Percentiles rank a stretch among this genome's conserved stretches.
Evolutionary conservation across 1,140 invertebrate genomes (phyloP).

Genomic region (Globodera ellingtonae): DNA sequence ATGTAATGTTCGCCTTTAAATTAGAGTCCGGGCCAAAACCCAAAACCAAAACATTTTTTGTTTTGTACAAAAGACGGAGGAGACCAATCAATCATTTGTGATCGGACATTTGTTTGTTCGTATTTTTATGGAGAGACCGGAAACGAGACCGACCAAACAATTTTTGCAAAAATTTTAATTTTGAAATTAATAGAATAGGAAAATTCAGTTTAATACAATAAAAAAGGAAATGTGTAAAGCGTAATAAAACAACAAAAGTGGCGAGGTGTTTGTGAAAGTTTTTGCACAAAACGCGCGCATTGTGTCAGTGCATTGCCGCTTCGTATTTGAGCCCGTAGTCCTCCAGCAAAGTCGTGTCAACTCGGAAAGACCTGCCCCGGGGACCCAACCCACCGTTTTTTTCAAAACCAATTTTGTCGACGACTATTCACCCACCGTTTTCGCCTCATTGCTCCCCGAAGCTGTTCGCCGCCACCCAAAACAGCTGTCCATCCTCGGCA

Average conservation of each 20-base stretch:
- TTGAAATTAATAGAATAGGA: neutral
- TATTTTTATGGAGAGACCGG: too few relatives aligned
- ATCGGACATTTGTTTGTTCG: too few relatives aligned
- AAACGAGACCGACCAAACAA: too few relatives aligned
- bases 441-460: slow-evolving; percentile 64
- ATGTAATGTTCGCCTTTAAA: too few relatives aligned
- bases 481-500: slow-evolving; percentile 53
- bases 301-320: neutral
- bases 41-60: too few relatives aligned
- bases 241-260: neutral
- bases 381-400: too few relatives aligned
- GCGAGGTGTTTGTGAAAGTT: neutral
- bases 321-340: slow-evolving; percentile 7
- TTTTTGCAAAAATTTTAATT: too few relatives aligned
- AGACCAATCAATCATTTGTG: too few relatives aligned
- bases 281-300: neutral
- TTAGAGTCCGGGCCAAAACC: too few relatives aligned
- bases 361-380: slow-evolving; percentile 54
- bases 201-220: neutral
- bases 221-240: neutral
- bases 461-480: slow-evolving; percentile 62
- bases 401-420: neutral
- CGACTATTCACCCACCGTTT: slow-evolving; percentile 47
- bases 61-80: neutral
- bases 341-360: slow-evolving; percentile 59